Evolutionary conservation across 2,888 invertebrate species (phyloP), one percentile per base, ranked within the genome.

Genomic region (Onchidella celtica): DNA sequence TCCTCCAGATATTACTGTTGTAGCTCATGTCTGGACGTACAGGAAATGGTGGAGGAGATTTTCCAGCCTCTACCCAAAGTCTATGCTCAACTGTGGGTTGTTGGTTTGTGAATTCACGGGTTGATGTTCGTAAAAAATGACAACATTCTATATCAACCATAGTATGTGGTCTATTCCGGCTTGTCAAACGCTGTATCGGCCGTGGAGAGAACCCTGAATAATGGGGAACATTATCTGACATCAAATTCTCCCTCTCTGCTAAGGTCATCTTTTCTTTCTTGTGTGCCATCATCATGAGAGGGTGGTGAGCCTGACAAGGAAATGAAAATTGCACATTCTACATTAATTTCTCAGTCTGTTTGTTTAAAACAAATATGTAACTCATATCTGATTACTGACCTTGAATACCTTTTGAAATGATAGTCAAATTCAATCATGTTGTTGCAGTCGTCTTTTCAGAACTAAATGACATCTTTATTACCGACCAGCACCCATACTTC

Each of bases 61-160:
- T 93, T 0, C 93, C 92, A n/a, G 92, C 92, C 78, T 93, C 92
- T 72, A 90, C 77, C 93, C 93, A 93, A 38, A 93, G 85, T 84
- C 89, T 88, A 76, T 91, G 91, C 74, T 90, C 88, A n/a, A 90
- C 77, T 6, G 86, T 85, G 21, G 89, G 87, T 55, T 89, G 87
- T 14, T 89, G 89, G 82, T 89, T 87, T 1, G 88, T 86, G 80
- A 88, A 87, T 29, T 86, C 87, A 4, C 89, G 84, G 17, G 86
- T 85, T 1, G 84, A 83, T n/a, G 89, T 88, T 24, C 92, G 86
- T 47, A 92, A 85, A 70, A 90, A 89, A 84, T 93, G 92, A 47
- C 87, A 88, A 80, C 92, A 92, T 78, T 93, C 93, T 75, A 93
- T 90, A 85, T 91, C 88, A 4, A 91, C 78, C 83, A 88, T 89